A percentile compares a stretch with the other conserved stretches of the same genome.
Evolutionary conservation across 2,888 invertebrate genomes (phyloP).

Genomic region (Phytoseiulus persimilis): DNA sequence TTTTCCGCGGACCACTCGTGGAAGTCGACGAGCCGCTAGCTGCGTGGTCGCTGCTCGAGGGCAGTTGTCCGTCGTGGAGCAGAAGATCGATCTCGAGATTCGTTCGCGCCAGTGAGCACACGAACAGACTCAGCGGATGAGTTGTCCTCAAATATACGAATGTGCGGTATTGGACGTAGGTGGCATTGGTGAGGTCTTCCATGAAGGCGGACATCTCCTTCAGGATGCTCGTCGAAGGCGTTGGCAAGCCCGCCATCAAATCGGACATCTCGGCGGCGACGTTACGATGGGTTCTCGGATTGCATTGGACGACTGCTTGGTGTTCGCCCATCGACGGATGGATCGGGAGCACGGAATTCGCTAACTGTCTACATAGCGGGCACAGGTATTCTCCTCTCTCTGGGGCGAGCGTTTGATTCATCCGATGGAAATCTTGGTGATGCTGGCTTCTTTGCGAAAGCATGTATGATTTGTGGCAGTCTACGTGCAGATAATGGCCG

Average conservation of each 20-base stretch:
- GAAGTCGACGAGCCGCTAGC: neutral
- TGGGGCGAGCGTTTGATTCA: constrained; percentile 50
- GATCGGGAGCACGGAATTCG: constrained; percentile 72
- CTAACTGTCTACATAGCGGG: constrained; percentile 83
- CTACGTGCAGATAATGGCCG: constrained; percentile 91
- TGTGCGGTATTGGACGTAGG: constrained; percentile 67
- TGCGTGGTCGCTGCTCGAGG: neutral
- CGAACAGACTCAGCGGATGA: constrained; percentile 74
- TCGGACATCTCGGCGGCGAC: constrained; percentile 49
- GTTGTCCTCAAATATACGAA: constrained; percentile 59
- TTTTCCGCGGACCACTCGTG: neutral
- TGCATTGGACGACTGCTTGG: constrained; percentile 54
- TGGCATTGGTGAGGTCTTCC: constrained; percentile 85
- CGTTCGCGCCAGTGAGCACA: constrained; percentile 58
- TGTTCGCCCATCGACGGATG: constrained; percentile 56
- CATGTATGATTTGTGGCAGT: constrained; percentile 83
- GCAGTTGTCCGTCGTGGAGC: constrained; percentile 75
- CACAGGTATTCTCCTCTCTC: constrained; percentile 78
- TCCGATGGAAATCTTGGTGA: constrained; percentile 61
- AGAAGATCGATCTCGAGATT: constrained; percentile 81
- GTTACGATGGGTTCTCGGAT: constrained; percentile 50
- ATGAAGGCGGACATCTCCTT: constrained; percentile 53
- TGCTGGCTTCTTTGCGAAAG: constrained; percentile 67
- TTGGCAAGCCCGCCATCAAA: constrained; percentile 53
- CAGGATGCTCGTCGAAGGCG: constrained; percentile 51